phyloP scores from a whole-genome alignment of 1,140 invertebrate species.

The Tetraneura akinire region DNA sequence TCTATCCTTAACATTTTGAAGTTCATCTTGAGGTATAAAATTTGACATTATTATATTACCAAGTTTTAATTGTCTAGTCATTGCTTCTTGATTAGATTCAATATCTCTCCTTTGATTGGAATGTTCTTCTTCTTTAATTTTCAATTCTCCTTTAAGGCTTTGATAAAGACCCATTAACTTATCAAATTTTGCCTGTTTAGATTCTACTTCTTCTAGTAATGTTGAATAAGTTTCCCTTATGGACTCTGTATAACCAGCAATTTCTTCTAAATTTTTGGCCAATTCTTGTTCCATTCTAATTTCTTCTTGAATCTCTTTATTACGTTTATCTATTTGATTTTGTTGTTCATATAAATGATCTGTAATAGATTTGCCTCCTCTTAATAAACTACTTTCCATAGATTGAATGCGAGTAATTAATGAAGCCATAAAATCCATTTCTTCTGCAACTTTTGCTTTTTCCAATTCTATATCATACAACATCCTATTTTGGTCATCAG shows the following conservation, averaged over 20 bases:
- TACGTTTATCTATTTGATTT: constrained; percentile 75
- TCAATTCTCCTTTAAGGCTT: constrained; percentile 69
- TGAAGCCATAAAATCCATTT: constrained; percentile 63
- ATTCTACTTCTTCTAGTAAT: constrained; percentile 88
- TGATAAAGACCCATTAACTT: constrained; percentile 71
- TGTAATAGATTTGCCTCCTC: constrained; percentile 82
- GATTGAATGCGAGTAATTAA: constrained; percentile 65
- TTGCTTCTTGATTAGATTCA: constrained; percentile 77
- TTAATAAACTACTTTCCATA: constrained; percentile 85
- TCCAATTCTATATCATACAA: constrained; percentile 65
- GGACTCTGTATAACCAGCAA: constrained; percentile 85
- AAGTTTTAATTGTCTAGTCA: constrained; percentile 78
- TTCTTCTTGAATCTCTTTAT: constrained; percentile 80
- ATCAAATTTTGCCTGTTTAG: constrained; percentile 86
- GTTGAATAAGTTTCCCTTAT: constrained; percentile 82
- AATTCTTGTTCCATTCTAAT: constrained; percentile 77
- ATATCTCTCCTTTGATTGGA: constrained; percentile 77
- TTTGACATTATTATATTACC: constrained; percentile 91
- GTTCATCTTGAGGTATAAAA: constrained; percentile 91
- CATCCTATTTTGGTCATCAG: constrained; percentile 63
- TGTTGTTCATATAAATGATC: constrained; percentile 90
- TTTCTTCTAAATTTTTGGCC: constrained; percentile 80
- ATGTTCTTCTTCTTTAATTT: constrained; percentile 81
- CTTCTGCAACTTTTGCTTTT: constrained; percentile 63
- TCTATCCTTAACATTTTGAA: constrained; percentile 76